Evolutionary conservation across 2,113 vertebrate genomes (phyloP).

Genomic region (Lonchura striata): DNA sequence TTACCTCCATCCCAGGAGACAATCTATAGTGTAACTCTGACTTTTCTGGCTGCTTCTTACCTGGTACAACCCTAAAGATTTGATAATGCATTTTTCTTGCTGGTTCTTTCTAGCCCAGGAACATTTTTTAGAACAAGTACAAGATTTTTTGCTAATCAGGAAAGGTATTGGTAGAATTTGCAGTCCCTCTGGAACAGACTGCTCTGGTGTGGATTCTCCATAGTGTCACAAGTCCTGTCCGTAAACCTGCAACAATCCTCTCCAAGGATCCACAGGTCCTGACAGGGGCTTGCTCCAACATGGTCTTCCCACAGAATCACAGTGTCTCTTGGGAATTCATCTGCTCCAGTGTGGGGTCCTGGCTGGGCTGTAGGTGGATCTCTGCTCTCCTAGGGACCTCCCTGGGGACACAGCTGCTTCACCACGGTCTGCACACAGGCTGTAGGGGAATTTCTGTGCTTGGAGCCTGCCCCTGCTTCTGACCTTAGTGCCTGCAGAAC

Average conservation of each 20-base stretch:
- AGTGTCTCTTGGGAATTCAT: not conserved
- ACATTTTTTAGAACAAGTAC: not conserved
- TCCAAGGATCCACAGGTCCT: not conserved
- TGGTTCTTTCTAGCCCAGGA: not conserved
- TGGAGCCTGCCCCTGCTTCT: not conserved
- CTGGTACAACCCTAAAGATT: not conserved
- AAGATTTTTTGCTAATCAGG: not conserved
- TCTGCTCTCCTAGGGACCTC: no score
- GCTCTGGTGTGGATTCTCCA: not conserved
- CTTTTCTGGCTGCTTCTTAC: not conserved
- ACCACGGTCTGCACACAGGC: not conserved
- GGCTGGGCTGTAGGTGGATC: no score
- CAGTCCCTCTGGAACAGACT: not conserved
- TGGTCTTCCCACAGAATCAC: not conserved
- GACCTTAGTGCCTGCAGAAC: no score
- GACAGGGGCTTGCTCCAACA: accelerated
- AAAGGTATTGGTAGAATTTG: not conserved
- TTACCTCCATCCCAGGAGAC: not conserved
- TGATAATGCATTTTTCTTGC: not conserved
- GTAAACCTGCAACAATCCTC: not conserved
- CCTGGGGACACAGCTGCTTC: not conserved
- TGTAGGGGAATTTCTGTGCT: not conserved
- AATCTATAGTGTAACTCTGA: not conserved
- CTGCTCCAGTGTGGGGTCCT: not conserved
- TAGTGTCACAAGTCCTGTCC: not conserved